Evolutionary conservation across 2,797 vertebrate genomes (phyloP), one percentile per base, ranked within the genome.

Genomic region (Labroides dimidiatus): DNA sequence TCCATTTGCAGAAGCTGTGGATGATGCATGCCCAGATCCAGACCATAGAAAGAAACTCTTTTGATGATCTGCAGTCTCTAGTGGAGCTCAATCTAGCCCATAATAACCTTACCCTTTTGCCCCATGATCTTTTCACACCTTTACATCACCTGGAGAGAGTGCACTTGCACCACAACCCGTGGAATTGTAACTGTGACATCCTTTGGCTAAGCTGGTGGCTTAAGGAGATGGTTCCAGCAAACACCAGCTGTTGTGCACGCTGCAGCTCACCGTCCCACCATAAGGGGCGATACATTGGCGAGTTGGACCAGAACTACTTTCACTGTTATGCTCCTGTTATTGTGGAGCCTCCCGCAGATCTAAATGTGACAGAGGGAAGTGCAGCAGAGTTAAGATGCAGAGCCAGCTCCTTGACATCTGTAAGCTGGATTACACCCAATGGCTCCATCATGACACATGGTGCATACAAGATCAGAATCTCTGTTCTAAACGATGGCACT

Each of bases 191-290:
- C 89, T 99, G 98, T 85, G 98, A 99, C 80, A 99, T 99, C 65
- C 94, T 99, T 74, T 99, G 98, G 98, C 95, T 99, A 51, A 99
- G 98, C 89, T 99, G 98, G 98, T 99, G 98, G 98, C 96, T 99
- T 58, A 99, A 99, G 87, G 98, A 99, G 89, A 99, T 99, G 94
- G 98, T 99, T 19, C 98, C 97, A 15, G 98, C 97, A 49, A 99
- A 99, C 76, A 99, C 97, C 47, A 98, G 97, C 78, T 99, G 98
- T 77, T 99, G 98, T 12, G 98, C 98, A 49, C 96, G 98, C 64
- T 99, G 98, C 81, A 95, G 96, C 82, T 97, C 96, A 0, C 98
- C 98, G 50, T 50, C 94, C 30, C 96, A 93, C 74, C 95, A 98
- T 85, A 99, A 98, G 89, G 98, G 98, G 75, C 96, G 96, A 69